Conservation (phyloP, 2,888 invertebrate species). For the Aleiodes leptofemur region DNA sequence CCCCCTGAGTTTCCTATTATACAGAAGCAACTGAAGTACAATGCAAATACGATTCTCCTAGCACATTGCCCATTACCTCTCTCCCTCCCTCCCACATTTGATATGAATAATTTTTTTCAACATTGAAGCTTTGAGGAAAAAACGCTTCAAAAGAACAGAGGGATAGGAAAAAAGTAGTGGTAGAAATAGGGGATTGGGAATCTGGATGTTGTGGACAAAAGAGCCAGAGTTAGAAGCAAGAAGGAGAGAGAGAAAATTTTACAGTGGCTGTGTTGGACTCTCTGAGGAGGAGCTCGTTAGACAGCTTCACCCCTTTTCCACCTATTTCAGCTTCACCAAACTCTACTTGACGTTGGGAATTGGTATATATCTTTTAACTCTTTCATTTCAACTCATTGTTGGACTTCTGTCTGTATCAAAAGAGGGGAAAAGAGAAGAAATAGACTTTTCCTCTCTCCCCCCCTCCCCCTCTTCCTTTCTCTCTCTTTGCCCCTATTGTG, state of each 20-base stretch:
- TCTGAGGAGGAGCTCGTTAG: conserved; percentile 47
- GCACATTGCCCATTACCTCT: too few relatives aligned
- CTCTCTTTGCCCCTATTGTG: neutral
- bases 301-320: conserved; percentile 20
- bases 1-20: too few relatives aligned
- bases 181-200: neutral
- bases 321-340: conserved; percentile 42
- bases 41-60: too few relatives aligned
- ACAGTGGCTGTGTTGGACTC: conserved; percentile 47
- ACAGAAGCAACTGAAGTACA: too few relatives aligned
- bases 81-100: neutral
- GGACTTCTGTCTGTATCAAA: conserved; percentile 8
- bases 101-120: neutral
- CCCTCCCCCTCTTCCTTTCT: too few relatives aligned
- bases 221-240: conserved; percentile 23
- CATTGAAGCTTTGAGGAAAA: neutral
- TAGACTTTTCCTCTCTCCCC: neutral
- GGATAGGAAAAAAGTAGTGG: neutral
- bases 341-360: conserved; percentile 36
- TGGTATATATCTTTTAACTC: conserved; percentile 33
- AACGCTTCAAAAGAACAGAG: neutral
- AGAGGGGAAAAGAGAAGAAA: neutral
- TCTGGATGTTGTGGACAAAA: conserved; percentile 19
- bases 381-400: conserved; percentile 33
- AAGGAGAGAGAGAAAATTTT: conserved; percentile 62